phyloP scores from a whole-genome alignment of 2,888 invertebrate genomes.

The Ernsta delagoae region DNA sequence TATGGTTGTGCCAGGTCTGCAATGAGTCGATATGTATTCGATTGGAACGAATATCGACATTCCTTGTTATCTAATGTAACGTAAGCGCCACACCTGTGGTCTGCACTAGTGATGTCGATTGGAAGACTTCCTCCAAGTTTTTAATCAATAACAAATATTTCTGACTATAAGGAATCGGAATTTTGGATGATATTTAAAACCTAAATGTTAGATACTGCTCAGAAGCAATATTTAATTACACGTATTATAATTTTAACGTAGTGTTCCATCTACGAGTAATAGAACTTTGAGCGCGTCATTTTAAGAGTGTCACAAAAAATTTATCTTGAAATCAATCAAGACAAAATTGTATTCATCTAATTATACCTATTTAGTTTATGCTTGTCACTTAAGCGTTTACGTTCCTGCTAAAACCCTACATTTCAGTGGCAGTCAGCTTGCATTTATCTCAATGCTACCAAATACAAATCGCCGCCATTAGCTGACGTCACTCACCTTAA shows the following conservation, averaged over 20 bases:
- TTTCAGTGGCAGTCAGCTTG: slow-evolving; percentile 17
- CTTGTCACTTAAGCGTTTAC: not conserved
- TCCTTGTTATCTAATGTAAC: slow-evolving; percentile 58
- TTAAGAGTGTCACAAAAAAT: no score
- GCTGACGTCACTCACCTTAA: slow-evolving; percentile 38
- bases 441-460: slow-evolving; percentile 29
- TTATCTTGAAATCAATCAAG: no score
- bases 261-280: no score
- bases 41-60: slow-evolving; percentile 64
- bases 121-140: no score
- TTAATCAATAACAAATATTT: no score
- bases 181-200: no score
- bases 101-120: slow-evolving; percentile 46
- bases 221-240: no score
- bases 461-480: slow-evolving; percentile 32
- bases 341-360: no score
- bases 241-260: no score
- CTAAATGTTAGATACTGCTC: no score
- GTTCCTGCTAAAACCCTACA: not conserved
- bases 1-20: slow-evolving; percentile 54
- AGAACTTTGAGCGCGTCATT: no score
- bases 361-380: not conserved
- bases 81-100: slow-evolving; percentile 67
- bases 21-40: slow-evolving; percentile 54
- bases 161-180: no score